These are phyloP conservation scores for Gymnocheta viridis DNA, from an alignment of 2,888 invertebrate genomes.

Conservation along the genomic window DNA sequence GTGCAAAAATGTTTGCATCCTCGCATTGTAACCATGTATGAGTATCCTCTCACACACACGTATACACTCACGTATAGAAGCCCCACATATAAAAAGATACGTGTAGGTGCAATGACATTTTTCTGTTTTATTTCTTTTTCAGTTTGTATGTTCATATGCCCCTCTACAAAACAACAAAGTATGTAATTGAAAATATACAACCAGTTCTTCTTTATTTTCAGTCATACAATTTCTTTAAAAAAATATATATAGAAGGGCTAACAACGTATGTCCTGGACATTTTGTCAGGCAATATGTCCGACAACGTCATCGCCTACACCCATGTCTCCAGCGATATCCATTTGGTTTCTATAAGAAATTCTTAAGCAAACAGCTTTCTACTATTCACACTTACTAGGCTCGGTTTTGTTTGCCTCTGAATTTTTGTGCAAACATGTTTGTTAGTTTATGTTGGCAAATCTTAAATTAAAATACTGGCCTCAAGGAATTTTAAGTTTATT, in stretches of 20 bases:
- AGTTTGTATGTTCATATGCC: constrained; percentile 50
- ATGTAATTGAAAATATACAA: constrained; percentile 59
- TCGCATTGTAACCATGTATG: constrained; percentile 58
- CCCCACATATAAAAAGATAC: background rate
- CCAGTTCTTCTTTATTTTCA: constrained; percentile 31
- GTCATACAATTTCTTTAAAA: constrained; percentile 6
- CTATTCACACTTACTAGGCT: constrained; percentile 17
- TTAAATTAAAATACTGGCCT: constrained; percentile 70
- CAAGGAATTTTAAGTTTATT: constrained; percentile 65
- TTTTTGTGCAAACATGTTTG: constrained; percentile 66
- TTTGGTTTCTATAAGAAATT: constrained; percentile 28
- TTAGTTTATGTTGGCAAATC: constrained; percentile 65
- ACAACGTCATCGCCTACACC: constrained; percentile 36
- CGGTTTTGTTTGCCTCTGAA: constrained; percentile 63
- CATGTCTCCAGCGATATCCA: constrained; percentile 15
- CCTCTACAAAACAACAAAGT: constrained; percentile 42
- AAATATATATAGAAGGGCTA: background rate
- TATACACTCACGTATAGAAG: background rate
- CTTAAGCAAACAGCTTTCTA: constrained; percentile 51
- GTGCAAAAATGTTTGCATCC: constrained; percentile 66
- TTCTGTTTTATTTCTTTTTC: constrained; percentile 40
- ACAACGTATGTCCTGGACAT: constrained; percentile 55
- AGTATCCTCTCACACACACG: constrained; percentile 11
- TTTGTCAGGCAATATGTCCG: constrained; percentile 58
- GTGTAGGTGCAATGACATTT: constrained; percentile 68